Percentiles rank a stretch among this genome's conserved stretches.
These are phyloP conservation scores for Aleiodes alternator DNA, from an alignment of 2,888 invertebrate genomes.

Conservation along the genomic window DNA sequence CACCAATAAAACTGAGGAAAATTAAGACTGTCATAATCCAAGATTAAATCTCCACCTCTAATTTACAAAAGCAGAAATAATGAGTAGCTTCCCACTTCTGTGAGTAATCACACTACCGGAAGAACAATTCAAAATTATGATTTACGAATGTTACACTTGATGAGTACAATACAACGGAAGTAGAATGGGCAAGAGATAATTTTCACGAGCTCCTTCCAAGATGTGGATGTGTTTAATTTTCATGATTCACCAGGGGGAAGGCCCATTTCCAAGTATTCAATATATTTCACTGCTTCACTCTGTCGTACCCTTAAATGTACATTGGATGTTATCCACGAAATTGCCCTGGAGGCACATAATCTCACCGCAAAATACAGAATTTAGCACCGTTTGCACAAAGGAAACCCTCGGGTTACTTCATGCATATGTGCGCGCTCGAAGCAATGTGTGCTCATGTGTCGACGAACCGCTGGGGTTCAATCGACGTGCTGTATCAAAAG, in stretches of 20 bases:
- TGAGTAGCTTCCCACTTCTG: not conserved
- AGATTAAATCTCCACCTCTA: not conserved
- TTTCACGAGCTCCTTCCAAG: conserved; percentile 9
- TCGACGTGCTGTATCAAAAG: conserved; percentile 33
- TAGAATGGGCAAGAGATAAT: conserved; percentile 9
- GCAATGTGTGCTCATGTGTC: conserved; percentile 40
- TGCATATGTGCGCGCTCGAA: conserved; percentile 57
- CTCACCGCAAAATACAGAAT: conserved; percentile 58
- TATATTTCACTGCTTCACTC: not conserved
- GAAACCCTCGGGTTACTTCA: conserved; percentile 54
- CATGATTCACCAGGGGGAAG: not conserved
- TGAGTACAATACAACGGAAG: not conserved
- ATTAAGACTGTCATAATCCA: not conserved
- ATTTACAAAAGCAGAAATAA: conserved; percentile 9
- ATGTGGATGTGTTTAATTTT: conserved; percentile 10
- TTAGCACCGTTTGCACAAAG: conserved; percentile 60
- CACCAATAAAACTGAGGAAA: not conserved
- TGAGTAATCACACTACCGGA: not conserved
- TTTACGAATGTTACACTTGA: not conserved
- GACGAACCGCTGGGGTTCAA: conserved; percentile 26
- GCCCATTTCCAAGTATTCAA: not conserved
- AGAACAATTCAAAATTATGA: conserved; percentile 7
- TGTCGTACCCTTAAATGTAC: not conserved
- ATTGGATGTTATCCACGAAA: conserved; percentile 27
- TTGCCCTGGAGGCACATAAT: conserved; percentile 30